Conservation (phyloP, 2,888 invertebrate genomes). For the Eilema griseolum region DNA sequence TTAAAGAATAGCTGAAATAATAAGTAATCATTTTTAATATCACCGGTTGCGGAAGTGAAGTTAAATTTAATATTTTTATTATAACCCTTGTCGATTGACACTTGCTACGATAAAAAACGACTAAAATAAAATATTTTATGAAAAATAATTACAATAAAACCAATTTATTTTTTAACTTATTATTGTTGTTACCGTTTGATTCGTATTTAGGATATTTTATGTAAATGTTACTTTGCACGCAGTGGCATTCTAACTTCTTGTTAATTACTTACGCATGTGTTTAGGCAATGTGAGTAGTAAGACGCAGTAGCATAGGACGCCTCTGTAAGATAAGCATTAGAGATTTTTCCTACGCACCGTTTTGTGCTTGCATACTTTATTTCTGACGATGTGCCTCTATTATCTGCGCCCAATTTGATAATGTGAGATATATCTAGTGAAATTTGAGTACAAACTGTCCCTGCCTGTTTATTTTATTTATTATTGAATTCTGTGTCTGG, state of each 20-base stretch:
- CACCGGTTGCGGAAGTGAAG: background rate
- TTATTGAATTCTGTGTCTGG: conserved; percentile 22
- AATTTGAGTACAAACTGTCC: conserved; percentile 19
- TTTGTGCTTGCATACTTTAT: conserved; percentile 9
- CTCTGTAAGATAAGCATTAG: conserved; percentile 23
- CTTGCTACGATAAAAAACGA: background rate
- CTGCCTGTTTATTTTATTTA: conserved; percentile 33
- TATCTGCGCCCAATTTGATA: conserved; percentile 38
- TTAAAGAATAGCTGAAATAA: background rate
- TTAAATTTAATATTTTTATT: background rate
- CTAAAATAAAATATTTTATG: background rate
- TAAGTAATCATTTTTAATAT: background rate
- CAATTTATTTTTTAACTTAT: background rate
- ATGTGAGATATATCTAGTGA: conserved; percentile 29
- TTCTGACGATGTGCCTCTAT: conserved; percentile 12
- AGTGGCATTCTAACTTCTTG: background rate
- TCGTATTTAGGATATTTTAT: background rate
- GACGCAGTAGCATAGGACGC: conserved; percentile 17
- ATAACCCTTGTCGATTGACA: background rate
- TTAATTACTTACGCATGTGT: conserved; percentile 26
- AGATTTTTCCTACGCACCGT: conserved; percentile 11
- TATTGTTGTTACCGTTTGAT: background rate
- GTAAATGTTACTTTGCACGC: background rate
- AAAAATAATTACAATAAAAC: background rate
- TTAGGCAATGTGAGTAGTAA: conserved; percentile 38